These are phyloP conservation scores for Calcarius lapponicus DNA, from an alignment of 2,797 vertebrate genomes.

Conservation along the genomic window DNA sequence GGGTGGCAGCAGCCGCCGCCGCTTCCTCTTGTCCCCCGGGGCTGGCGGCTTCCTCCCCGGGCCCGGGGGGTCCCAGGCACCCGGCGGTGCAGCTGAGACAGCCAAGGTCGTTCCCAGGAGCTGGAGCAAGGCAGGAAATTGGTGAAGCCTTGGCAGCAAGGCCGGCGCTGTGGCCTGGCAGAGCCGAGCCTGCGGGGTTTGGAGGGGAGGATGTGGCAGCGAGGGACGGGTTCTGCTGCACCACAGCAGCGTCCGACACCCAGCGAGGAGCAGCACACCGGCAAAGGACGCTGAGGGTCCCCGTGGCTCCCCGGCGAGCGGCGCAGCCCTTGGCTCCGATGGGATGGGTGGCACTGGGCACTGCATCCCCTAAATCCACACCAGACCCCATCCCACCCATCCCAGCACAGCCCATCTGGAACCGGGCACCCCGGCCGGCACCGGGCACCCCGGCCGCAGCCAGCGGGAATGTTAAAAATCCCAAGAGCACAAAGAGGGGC, in stretches of 20 bases:
- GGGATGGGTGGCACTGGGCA: neutral
- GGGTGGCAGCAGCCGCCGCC: neutral
- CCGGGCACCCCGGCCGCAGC: neutral
- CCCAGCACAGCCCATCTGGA: neutral
- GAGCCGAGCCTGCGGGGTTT: neutral
- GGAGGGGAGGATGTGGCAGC: neutral
- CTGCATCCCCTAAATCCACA: neutral
- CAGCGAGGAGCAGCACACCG: accelerated
- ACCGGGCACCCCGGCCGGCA: too few species aligned
- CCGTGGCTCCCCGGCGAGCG: accelerated
- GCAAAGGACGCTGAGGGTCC: neutral
- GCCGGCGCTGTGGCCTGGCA: neutral
- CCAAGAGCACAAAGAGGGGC: slow-evolving; percentile 54
- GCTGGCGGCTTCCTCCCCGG: neutral
- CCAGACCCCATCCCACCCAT: neutral
- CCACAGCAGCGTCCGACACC: neutral
- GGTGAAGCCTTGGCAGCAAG: neutral
- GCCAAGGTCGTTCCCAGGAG: neutral
- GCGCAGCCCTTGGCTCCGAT: accelerated
- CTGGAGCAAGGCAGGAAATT: neutral
- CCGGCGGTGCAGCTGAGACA: neutral
- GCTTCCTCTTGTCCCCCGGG: neutral
- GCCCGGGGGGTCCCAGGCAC: neutral
- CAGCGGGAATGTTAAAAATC: slow-evolving; percentile 28
- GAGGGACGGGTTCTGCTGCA: neutral